phyloP scores from a whole-genome alignment of 2,888 invertebrate species.

The Chromoteleia sp. region DNA sequence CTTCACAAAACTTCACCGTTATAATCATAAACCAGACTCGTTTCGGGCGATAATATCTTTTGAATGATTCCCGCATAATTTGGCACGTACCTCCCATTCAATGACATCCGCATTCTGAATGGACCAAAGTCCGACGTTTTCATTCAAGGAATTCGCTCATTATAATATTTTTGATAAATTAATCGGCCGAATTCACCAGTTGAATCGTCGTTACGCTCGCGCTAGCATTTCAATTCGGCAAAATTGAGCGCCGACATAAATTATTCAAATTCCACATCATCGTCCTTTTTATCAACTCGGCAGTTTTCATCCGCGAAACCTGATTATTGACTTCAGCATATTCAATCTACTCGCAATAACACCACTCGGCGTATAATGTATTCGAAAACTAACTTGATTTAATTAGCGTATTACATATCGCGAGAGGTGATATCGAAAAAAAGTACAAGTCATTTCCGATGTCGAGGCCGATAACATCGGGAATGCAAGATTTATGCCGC shows the following conservation, averaged over 20 bases:
- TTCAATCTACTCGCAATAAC: conserved; percentile 31
- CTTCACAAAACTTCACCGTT: conserved; percentile 74
- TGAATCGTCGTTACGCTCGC: conserved; percentile 8
- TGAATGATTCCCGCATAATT: conserved; percentile 74
- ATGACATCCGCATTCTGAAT: conserved; percentile 62
- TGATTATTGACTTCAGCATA: conserved; percentile 21
- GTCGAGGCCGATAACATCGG: conserved; percentile 57
- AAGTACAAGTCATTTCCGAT: conserved; percentile 65
- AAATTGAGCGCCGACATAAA: conserved; percentile 12
- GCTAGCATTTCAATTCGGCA: conserved; percentile 7
- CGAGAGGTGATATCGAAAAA: conserved; percentile 45
- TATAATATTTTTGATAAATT: conserved; percentile 58
- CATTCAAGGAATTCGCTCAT: conserved; percentile 50
- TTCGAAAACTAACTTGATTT: conserved; percentile 64
- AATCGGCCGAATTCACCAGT: conserved; percentile 33
- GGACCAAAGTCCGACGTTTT: conserved; percentile 52
- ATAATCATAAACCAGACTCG: conserved; percentile 71
- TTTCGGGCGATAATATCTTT: conserved; percentile 80
- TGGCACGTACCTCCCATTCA: conserved; percentile 60
- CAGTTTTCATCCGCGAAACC: conserved; percentile 19
- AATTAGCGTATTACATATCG: conserved; percentile 68
- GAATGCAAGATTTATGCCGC: conserved; percentile 66
- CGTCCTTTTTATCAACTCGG: conserved; percentile 16
- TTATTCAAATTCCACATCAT: conserved; percentile 58
- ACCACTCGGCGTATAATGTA: conserved; percentile 43